Conservation (phyloP, 2,113 vertebrate species). For the Boleophthalmus pectinirostris region DNA sequence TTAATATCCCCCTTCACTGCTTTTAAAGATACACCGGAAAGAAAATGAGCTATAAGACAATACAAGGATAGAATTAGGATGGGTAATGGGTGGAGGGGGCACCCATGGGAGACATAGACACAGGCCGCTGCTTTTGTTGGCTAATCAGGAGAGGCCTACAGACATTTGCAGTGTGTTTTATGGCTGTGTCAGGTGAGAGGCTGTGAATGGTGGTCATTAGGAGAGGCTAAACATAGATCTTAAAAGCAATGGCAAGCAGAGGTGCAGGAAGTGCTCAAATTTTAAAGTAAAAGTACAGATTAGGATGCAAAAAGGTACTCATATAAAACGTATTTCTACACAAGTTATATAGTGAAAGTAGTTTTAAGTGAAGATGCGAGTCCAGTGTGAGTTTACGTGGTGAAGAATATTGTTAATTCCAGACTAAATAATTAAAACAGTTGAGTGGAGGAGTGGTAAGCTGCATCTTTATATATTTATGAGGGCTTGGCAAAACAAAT, state of each 20-base stretch:
- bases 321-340: background rate
- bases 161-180: slow-evolving; percentile 58
- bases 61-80: slow-evolving; percentile 25
- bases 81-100: slow-evolving; percentile 11
- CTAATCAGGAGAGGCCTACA: slow-evolving; percentile 42
- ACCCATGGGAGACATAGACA: slow-evolving; percentile 47
- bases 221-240: slow-evolving; percentile 4
- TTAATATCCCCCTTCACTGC: background rate
- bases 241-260: background rate
- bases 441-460: no score
- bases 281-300: background rate
- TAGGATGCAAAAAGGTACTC: background rate
- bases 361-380: background rate
- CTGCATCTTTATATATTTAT: no score
- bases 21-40: slow-evolving; percentile 1
- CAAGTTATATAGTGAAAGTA: background rate
- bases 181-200: slow-evolving; percentile 57
- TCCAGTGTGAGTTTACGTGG: no score
- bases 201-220: slow-evolving; percentile 24
- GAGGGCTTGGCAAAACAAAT: no score
- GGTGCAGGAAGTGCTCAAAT: background rate
- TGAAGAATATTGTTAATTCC: no score
- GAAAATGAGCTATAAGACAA: slow-evolving; percentile 32
- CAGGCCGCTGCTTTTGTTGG: slow-evolving; percentile 58
- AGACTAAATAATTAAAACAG: no score